Evolutionary conservation across 2,113 vertebrate species (phyloP).

Genomic region (Isurus oxyrinchus): DNA sequence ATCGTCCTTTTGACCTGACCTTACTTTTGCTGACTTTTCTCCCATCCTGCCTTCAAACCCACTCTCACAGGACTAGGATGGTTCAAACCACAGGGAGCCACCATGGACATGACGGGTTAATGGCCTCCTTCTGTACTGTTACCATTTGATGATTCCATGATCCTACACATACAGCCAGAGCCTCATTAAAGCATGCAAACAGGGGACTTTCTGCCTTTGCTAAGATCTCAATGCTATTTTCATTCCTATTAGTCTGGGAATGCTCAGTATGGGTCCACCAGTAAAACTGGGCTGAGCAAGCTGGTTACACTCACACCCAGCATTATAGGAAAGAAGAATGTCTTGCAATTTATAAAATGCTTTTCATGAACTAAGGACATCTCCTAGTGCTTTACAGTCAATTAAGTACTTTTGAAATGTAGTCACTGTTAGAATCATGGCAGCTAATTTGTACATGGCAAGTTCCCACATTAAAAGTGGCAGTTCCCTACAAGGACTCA

Average conservation of each 20-base stretch:
- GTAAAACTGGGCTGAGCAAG: not conserved
- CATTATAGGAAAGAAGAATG: not conserved
- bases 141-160: too few relatives aligned
- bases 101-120: too few relatives aligned
- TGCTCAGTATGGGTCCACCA: not conserved
- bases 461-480: not conserved
- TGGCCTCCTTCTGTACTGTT: too few relatives aligned
- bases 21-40: too few relatives aligned
- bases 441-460: not conserved
- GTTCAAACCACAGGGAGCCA: too few relatives aligned
- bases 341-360: not conserved
- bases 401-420: not conserved
- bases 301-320: not conserved
- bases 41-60: too few relatives aligned
- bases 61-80: too few relatives aligned
- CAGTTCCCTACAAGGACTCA: not conserved
- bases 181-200: not conserved
- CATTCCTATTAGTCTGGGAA: not conserved
- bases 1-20: too few relatives aligned
- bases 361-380: not conserved
- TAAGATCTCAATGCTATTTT: not conserved
- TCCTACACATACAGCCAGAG: not conserved
- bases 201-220: not conserved
- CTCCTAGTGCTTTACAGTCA: not conserved
- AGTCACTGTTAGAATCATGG: not conserved